Percentiles rank a stretch among this genome's conserved stretches.
These are phyloP conservation scores for Caenorhabditis sp. DNA, from an alignment of 2,888 invertebrate species.

Conservation along the genomic window DNA sequence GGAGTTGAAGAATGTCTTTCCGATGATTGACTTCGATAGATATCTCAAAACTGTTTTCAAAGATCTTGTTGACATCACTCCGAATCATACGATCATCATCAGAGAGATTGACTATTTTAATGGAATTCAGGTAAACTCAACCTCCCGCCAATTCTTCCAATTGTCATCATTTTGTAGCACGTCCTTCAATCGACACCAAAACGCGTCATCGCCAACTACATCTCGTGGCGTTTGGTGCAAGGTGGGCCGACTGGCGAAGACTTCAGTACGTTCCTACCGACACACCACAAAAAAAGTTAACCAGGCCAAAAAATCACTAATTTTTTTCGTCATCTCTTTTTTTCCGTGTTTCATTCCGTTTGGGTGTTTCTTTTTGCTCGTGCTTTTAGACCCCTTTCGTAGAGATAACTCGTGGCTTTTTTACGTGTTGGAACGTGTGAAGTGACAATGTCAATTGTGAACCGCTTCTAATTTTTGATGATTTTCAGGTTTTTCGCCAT, in stretches of 20 bases:
- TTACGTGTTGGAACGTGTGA: background rate
- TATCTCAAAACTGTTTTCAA: conserved; percentile 60
- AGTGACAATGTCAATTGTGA: background rate
- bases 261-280: conserved; percentile 45
- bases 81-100: conserved; percentile 64
- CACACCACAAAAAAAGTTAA: no score
- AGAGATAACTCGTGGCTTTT: conserved; percentile 10
- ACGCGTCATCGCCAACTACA: conserved; percentile 65
- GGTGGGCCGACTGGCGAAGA: conserved; percentile 41
- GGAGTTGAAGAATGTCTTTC: conserved; percentile 57
- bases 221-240: conserved; percentile 67
- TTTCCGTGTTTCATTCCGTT: conserved; percentile 11
- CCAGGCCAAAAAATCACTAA: background rate
- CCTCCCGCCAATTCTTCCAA: background rate
- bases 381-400: background rate
- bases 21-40: conserved; percentile 57
- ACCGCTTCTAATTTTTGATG: no score
- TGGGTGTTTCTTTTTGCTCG: conserved; percentile 4
- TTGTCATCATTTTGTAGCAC: no score
- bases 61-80: conserved; percentile 51
- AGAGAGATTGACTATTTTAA: conserved; percentile 64
- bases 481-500: conserved; percentile 58
- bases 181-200: conserved; percentile 57
- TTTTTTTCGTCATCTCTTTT: background rate
- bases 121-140: conserved; percentile 56